Conservation (phyloP, 2,797 vertebrate genomes). For the Catostomus latipinnis region DNA sequence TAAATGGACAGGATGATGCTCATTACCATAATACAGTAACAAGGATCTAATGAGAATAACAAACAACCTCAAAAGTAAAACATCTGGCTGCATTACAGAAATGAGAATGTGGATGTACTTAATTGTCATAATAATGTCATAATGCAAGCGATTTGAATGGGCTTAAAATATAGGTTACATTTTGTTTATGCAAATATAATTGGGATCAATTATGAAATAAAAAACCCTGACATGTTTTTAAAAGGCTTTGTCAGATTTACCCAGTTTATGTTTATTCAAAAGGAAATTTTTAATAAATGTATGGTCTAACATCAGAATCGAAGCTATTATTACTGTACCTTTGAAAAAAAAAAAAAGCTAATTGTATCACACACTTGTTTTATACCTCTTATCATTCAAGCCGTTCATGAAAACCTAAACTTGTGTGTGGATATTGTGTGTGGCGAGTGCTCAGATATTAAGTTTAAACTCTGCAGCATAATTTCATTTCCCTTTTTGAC, state of each 20-base stretch:
- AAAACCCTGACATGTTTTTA: not conserved
- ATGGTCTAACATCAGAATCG: not conserved
- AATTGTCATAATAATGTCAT: not conserved
- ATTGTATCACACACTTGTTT: not conserved
- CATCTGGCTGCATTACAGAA: not conserved
- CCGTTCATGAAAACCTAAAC: not conserved
- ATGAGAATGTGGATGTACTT: not conserved
- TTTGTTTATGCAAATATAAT: not conserved
- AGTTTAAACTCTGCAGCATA: constrained; percentile 16
- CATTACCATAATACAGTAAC: not conserved
- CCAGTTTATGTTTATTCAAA: not conserved
- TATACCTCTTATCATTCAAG: not conserved
- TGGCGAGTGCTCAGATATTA: not conserved
- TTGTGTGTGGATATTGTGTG: not conserved
- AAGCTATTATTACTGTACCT: not conserved
- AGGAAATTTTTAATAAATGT: not conserved
- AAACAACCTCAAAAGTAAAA: not conserved
- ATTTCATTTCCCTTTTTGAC: constrained; percentile 38
- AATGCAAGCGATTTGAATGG: not conserved
- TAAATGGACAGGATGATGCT: not conserved
- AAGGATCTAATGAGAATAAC: not conserved
- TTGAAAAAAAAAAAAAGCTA: not conserved
- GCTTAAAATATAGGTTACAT: not conserved
- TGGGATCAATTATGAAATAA: no score
- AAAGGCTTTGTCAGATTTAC: not conserved